Base-by-base conservation (phyloP, 2,888 invertebrate genomes). In the Lasioglossum malachurum region DNA sequence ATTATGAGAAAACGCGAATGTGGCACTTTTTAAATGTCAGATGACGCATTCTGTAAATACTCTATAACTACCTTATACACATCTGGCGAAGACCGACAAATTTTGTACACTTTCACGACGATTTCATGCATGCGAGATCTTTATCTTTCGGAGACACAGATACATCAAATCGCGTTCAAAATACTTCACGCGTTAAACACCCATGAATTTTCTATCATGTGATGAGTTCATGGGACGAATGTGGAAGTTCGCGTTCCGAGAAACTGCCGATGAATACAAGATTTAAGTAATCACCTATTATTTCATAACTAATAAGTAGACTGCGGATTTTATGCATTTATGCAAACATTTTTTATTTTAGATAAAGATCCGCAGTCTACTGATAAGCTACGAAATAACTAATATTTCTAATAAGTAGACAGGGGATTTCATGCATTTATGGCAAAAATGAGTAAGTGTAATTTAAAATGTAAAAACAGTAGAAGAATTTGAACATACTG, bases 21-120 rank as follows among this genome's bases (percentile, higher is more conserved):
- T 35, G 27, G 23, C 38, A 64, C 64, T 71, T 71, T 74, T 10
- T 82, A 86, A 87, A 87, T 87, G 86, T 87, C 87, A 87, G 31
- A 73, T 8, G 10, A 41, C 27, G 53, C 41, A 31, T 41, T 53
- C 2, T 19, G 23, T 44, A 69, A 78, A 78, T 81, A 49, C 73
- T 38, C 76, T 57, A 38, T 49, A 49, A 85, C 78, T 57, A n/a
- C 41, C 23, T 31, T 16, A 16, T 31, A 3, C 31, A 7, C 31
- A 31, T 14, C 31, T 31, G 64, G 16, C 0, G 27, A 64, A 64
- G 31, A 64, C 16, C 31, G 16, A 64, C 53, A 53, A 53, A 53
- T 53, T 53, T 53, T 23, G 23, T 53, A 23, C 23, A 23, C 49
- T 53, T 53, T 53, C 53, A 53, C 10, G 53, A n/a, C 53, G 23